These are phyloP conservation scores for Tetragnatha versicolor DNA, from an alignment of 1,140 invertebrate genomes.

Conservation along the genomic window DNA sequence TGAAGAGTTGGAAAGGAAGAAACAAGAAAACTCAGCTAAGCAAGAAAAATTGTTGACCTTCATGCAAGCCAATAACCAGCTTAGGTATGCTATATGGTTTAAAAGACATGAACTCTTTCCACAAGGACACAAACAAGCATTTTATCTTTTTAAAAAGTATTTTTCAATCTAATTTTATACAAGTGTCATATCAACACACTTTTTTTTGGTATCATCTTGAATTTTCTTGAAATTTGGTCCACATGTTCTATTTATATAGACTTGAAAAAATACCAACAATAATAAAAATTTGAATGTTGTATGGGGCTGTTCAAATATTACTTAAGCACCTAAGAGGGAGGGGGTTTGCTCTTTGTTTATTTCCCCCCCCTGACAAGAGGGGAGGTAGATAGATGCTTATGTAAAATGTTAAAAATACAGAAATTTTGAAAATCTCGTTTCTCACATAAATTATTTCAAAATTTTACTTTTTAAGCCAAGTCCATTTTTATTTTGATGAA, in stretches of 20 bases:
- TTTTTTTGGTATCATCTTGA: background rate
- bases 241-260: background rate
- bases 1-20: slow-evolving; percentile 21
- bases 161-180: background rate
- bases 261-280: no score
- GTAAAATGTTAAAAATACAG: no score
- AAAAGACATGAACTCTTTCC: background rate
- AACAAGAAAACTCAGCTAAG: slow-evolving; percentile 4
- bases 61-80: slow-evolving; percentile 1
- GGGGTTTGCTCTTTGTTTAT: no score
- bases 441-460: no score
- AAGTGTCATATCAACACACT: background rate
- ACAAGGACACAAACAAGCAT: background rate
- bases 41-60: slow-evolving; percentile 18
- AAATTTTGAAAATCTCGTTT: no score
- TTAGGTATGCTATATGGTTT: background rate
- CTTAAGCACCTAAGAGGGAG: no score
- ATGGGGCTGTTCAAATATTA: no score
- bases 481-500: no score
- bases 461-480: no score
- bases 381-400: no score
- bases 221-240: background rate
- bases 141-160: background rate
- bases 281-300: no score
- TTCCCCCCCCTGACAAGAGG: no score